Base-by-base conservation (phyloP, 2,888 invertebrate species). In the Polydrusus tereticollis region DNA sequence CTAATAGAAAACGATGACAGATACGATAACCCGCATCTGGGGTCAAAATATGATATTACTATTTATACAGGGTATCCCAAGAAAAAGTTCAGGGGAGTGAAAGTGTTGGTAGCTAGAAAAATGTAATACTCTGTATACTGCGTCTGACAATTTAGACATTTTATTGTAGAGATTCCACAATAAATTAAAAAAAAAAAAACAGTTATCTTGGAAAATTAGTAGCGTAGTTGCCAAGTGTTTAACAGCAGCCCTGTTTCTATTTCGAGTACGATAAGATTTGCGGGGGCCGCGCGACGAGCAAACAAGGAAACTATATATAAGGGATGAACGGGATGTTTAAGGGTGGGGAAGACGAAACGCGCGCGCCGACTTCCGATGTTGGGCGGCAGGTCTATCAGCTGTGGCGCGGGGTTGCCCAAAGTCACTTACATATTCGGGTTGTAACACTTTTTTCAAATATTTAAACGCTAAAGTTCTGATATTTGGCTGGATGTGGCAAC, bases 361-460 rank as follows among this genome's bases (percentile, higher is more conserved):
- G 58, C 58, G 36, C 41, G 58, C 38, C 38, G 41, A 26, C n/a
- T 21, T 38, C 58, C 23, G 38, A 21, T 38, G 20, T 58, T 38
- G 58, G 41, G 58, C 58, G 38, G 38, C 21, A 21, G 23, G 58
- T 12, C 58, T 10, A 63, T 50, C 63, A 63, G 63, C 63, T 63
- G 63, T 50, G 7, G 20, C 12, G 12, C 63, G 7, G 50, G 5
- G 47, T 33, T 47, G 63, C 47, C 18, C 26, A 12, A 43, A n/a
- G 18, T 43, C 12, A 7, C 16, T 10, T 12, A 18, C 20, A 45
- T 47, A 7, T 12, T 4, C 1, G n/a, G 12, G 10, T 10, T 47
- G 21, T 47, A 47, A 47, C 12, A 10, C 7, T 47, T 1, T 8
- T 1, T n/a, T n/a, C n/a, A n/a, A 47, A 21, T 21, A 47, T 21